Evolutionary conservation across 2,888 invertebrate genomes (phyloP), one percentile per base, ranked within the genome.

Genomic region (Leptarthrus brevirostris): DNA sequence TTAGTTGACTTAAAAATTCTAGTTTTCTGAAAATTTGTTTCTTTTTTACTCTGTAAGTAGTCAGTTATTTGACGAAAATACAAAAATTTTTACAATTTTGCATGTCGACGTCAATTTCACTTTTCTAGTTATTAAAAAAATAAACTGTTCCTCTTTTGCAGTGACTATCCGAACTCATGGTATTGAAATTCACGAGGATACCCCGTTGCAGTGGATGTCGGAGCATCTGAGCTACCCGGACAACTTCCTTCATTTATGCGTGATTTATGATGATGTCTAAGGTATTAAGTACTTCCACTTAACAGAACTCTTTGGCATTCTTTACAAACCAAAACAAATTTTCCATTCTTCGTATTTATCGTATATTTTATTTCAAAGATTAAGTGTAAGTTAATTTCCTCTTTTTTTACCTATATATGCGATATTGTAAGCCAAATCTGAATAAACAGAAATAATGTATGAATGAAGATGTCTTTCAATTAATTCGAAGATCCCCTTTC

Each of bases 171-270:
- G 93, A 79, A 94, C 94, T 24, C 98, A 99, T 85, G 98, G 98
- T 20, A 91, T 98, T 79, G 88, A 90, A 78, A 90, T 96, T 72
- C 95, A 97, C 2, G 81, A 89, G 76, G 94, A 97, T 77, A 95
- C 97, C 8, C 97, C 98, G 10, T 84, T 98, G 8, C 95, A 97
- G 81, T 99, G 98, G 98, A 90, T 99, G 86, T 96, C 97, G 20
- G 97, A 98, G 86, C 98, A 98, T 85, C 87, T 99, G 81, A 96
- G 97, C 84, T 97, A 98, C 86, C 97, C 98, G 0, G 99, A 99
- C 85, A 99, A 99, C 86, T 99, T 99, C 86, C 87, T 99, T 77
- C 98, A 99, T 87, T 88, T 98, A 79, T 91, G 91, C 82, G 83
- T 92, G 74, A 79, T 80, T 74, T 85, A 83, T 78, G 79, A 81